Base-by-base conservation (phyloP, 2,888 invertebrate species). In the Lithophane ornitopus region DNA sequence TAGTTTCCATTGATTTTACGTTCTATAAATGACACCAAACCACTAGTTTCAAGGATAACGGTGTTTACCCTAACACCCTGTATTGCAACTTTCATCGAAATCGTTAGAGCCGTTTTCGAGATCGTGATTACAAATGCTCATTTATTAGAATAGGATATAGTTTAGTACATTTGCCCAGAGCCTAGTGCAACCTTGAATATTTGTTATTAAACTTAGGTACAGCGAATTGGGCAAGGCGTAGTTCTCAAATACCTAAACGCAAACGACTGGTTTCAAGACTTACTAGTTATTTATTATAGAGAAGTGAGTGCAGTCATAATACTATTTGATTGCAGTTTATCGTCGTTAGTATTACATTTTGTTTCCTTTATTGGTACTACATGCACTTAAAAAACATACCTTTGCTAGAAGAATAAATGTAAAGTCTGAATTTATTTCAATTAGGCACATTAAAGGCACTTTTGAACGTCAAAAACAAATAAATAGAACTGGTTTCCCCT, bases 221-320 rank as follows among this genome's bases (percentile, higher is more conserved):
- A 61, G 62, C 8, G 59, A 46, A 78, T 74, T 78, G 61, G 74
- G 74, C 65, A 62, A 41, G 61, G 72, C 77, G 49, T 44, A 72
- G 59, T 61, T 75, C 72, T 76, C 66, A 74, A 84, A 84, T 80
- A 85, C 81, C 81, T 74, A 65, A 65, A 67, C 56, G 65, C 71
- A 58, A 12, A 8, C 52, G 61, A 82, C 82, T 71, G 68, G 78
- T 82, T 82, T 74, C 58, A 61, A 58, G 49, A 41, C 56, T 58
- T 49, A 26, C 63, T 14, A 59, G 66, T 73, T 67, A 70, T 74
- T 73, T 74, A 67, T 81, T 59, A 63, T 8, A 78, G 49, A 28
- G 12, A 61, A 58, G 16, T 76, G 26, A 61, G n/a, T 62, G 19
- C 39, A 69, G 41, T 70, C 52, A 66, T 78, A 73, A 73, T 70